Conservation (phyloP, 2,797 vertebrate genomes). For the Xiphorhynchus erythropygius region DNA sequence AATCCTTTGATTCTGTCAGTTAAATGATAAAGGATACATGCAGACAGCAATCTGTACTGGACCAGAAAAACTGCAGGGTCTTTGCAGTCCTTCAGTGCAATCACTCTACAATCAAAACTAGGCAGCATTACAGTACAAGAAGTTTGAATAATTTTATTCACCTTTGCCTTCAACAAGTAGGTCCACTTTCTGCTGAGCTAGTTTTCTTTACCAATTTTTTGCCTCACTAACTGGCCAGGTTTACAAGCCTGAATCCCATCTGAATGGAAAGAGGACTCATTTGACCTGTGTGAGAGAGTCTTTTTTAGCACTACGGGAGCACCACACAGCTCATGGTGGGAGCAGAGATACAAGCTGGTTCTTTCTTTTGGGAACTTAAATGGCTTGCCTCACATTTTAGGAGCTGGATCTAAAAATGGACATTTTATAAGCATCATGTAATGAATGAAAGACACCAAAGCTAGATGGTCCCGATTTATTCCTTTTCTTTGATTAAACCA, state of each 20-base stretch:
- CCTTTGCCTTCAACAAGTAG: neutral
- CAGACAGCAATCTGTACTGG: neutral
- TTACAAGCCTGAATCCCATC: neutral
- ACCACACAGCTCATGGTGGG: neutral
- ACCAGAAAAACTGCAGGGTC: neutral
- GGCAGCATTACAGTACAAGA: neutral
- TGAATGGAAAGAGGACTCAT: neutral
- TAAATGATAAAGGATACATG: neutral
- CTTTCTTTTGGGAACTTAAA: neutral
- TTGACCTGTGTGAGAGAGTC: neutral
- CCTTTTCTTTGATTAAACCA: constrained; percentile 21
- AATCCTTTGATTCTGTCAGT: neutral
- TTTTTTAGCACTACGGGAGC: neutral
- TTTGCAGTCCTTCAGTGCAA: neutral
- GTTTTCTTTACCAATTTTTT: neutral
- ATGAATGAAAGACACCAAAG: constrained; percentile 3
- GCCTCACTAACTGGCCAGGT: neutral
- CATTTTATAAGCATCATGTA: neutral
- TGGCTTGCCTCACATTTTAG: neutral
- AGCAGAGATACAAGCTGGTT: neutral
- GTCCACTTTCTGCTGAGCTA: neutral
- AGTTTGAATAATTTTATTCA: neutral
- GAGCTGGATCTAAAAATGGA: neutral
- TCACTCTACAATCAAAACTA: neutral
- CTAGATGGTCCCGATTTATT: neutral